Evolutionary conservation across 2,797 vertebrate species (phyloP).

Genomic region (Sebastes paucispinis): DNA sequence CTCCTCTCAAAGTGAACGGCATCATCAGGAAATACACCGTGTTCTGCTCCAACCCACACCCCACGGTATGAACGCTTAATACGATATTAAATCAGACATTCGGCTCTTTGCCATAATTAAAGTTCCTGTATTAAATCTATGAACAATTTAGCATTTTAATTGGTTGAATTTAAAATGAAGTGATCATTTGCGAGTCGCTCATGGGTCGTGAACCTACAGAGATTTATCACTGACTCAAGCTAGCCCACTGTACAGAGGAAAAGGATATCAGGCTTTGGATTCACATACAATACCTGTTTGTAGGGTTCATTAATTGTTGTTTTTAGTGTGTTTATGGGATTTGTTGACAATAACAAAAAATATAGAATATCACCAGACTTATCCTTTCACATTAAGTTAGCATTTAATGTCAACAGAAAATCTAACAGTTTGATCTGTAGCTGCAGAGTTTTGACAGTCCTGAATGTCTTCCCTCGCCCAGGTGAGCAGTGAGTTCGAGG

Average conservation of each 20-base stretch:
- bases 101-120: neutral
- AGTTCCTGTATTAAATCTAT: neutral
- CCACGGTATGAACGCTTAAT: slow-evolving; percentile 83
- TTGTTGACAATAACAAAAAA: neutral
- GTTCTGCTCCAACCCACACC: slow-evolving; percentile 97
- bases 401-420: neutral
- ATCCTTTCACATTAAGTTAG: neutral
- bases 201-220: neutral
- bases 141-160: neutral
- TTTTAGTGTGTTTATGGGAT: neutral
- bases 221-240: neutral
- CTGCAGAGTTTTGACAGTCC: neutral
- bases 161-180: neutral
- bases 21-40: slow-evolving; percentile 97
- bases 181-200: neutral
- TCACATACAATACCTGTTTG: neutral
- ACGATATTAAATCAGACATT: neutral
- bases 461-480: slow-evolving; percentile 63
- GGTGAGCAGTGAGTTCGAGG: slow-evolving; percentile 98
- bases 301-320: neutral
- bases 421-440: neutral
- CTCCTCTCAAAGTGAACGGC: slow-evolving; percentile 95
- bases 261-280: too few relatives aligned
- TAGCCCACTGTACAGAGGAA: neutral
- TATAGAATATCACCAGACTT: neutral